A percentile compares a stretch with the other conserved stretches of the same genome.
Conservation (phyloP, 2,888 invertebrate genomes). For the Melanostoma scalare region DNA sequence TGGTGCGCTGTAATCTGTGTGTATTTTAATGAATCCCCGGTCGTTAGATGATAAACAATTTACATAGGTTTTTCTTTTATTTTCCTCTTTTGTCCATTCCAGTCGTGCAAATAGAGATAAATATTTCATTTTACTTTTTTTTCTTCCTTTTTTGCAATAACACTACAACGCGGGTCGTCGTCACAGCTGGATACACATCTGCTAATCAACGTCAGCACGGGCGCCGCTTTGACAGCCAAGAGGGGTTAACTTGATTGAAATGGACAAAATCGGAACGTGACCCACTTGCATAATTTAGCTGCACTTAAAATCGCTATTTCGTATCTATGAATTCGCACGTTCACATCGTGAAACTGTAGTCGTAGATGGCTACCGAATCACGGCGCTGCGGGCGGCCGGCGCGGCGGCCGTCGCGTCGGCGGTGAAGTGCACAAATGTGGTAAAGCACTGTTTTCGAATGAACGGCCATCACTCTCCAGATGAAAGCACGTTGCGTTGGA, state of each 20-base stretch:
- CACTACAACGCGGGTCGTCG: slow-evolving; percentile 18
- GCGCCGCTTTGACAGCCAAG: slow-evolving; percentile 64
- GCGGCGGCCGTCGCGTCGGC: neutral
- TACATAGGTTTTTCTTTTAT: slow-evolving; percentile 17
- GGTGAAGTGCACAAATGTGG: slow-evolving; percentile 43
- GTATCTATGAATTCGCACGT: slow-evolving; percentile 65
- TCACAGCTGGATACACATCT: slow-evolving; percentile 66
- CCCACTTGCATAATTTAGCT: slow-evolving; percentile 72
- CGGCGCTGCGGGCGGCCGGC: neutral
- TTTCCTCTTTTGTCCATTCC: neutral
- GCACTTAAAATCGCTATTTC: slow-evolving; percentile 70
- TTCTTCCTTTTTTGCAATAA: neutral
- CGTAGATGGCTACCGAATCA: too few species aligned
- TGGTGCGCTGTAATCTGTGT: slow-evolving; percentile 2
- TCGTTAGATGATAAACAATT: slow-evolving; percentile 57
- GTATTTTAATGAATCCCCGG: slow-evolving; percentile 8
- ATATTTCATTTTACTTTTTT: slow-evolving; percentile 50
- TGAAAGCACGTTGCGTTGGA: neutral
- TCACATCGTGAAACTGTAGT: slow-evolving; percentile 52
- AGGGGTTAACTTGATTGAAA: slow-evolving; percentile 68
- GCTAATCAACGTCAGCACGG: slow-evolving; percentile 69
- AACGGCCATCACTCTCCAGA: slow-evolving; percentile 53
- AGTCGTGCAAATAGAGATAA: slow-evolving; percentile 32
- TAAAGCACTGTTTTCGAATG: slow-evolving; percentile 34
- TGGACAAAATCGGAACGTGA: slow-evolving; percentile 68